phyloP scores from a whole-genome alignment of 2,797 vertebrate species.

The Gymnoscopelus microlampas region DNA sequence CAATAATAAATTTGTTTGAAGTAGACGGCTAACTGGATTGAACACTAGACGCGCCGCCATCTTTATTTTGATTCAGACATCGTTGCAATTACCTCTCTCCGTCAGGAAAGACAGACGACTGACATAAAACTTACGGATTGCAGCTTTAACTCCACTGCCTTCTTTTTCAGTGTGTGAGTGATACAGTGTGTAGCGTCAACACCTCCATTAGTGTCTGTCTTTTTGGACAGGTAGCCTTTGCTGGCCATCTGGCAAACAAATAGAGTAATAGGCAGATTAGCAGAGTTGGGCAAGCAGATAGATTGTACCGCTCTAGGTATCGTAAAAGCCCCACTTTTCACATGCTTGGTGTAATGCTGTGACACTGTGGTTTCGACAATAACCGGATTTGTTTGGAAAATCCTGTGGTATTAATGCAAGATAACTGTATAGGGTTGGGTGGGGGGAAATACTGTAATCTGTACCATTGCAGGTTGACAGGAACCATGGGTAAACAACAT shows the following conservation, averaged over 20 bases:
- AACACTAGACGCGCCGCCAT: too few relatives aligned
- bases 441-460: not conserved
- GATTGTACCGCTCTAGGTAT: not conserved
- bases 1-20: too few relatives aligned
- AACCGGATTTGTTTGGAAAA: not conserved
- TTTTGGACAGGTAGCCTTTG: constrained; percentile 6
- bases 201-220: constrained; percentile 28
- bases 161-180: constrained; percentile 1
- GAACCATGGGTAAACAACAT: constrained; percentile 27
- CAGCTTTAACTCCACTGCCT: not conserved
- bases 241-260: too few relatives aligned
- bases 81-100: too few relatives aligned
- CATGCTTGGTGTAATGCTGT: not conserved
- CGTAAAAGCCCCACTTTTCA: not conserved
- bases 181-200: constrained; percentile 13
- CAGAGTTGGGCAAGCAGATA: not conserved
- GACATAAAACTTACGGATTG: too few relatives aligned
- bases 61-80: too few relatives aligned
- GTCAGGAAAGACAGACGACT: too few relatives aligned
- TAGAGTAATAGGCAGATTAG: too few relatives aligned
- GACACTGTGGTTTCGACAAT: not conserved
- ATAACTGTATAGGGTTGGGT: not conserved
- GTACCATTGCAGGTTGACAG: not conserved
- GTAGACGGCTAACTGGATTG: too few relatives aligned
- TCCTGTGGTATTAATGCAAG: not conserved